phyloP scores from a whole-genome alignment of 2,888 invertebrate genomes.

The Rhopalosiphum nymphaeae region DNA sequence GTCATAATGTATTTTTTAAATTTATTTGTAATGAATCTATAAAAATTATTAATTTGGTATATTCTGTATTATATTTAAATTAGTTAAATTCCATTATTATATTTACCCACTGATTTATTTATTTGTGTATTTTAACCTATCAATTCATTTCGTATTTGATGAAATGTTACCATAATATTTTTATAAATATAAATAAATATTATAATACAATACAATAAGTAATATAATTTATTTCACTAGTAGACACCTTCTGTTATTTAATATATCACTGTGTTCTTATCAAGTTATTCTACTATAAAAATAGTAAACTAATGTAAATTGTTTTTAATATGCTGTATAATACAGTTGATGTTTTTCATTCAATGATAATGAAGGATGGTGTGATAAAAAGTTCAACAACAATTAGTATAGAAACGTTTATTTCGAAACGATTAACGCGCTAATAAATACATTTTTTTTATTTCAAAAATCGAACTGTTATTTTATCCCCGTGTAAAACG shows the following conservation, averaged over 20 bases:
- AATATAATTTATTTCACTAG: neutral
- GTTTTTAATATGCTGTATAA: neutral
- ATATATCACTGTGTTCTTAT: neutral
- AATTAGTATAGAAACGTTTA: conserved; percentile 64
- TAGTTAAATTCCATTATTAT: neutral
- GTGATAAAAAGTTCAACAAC: conserved; percentile 29
- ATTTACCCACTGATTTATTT: neutral
- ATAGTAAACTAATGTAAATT: neutral
- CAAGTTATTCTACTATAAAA: neutral
- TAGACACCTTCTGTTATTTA: neutral
- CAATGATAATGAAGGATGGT: neutral
- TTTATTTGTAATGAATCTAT: neutral
- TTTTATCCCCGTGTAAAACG: conserved; percentile 65
- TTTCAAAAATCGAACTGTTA: conserved; percentile 58
- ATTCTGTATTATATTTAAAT: neutral
- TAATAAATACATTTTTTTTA: conserved; percentile 61
- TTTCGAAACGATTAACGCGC: conserved; percentile 65
- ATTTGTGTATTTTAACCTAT: neutral
- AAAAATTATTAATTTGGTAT: neutral
- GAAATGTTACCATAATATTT: neutral
- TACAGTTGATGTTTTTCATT: neutral
- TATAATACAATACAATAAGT: neutral
- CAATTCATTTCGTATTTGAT: neutral
- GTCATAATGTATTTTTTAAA: neutral
- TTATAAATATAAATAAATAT: neutral